Evolutionary conservation across 2,113 vertebrate genomes (phyloP).

Genomic region (Balaenoptera acutorostrata): DNA sequence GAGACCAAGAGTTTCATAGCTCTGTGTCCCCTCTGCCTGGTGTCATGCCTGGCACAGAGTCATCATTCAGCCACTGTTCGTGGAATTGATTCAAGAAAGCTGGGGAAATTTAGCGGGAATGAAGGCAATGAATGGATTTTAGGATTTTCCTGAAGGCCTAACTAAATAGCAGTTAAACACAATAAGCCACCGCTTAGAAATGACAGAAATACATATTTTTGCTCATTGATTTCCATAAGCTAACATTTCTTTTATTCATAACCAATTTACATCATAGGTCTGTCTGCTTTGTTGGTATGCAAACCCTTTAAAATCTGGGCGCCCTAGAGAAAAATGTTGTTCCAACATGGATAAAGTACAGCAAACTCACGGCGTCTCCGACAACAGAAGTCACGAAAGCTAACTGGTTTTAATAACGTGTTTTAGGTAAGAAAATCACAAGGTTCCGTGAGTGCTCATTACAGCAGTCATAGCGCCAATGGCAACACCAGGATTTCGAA

Average conservation of each 20-base stretch:
- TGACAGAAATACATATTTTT: not conserved
- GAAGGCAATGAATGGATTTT: not conserved
- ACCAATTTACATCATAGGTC: not conserved
- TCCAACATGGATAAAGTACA: not conserved
- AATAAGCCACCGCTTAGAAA: slow-evolving; percentile 13
- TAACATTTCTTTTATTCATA: not conserved
- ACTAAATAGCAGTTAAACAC: not conserved
- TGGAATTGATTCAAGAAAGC: not conserved
- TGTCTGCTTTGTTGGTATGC: not conserved
- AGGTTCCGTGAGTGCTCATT: not conserved
- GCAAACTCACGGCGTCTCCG: not conserved
- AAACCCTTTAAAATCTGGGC: not conserved
- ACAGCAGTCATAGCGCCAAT: not conserved
- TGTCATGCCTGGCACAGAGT: not conserved
- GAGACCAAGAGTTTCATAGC: not conserved
- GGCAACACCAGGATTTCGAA: not conserved
- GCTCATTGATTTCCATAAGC: slow-evolving; percentile 4
- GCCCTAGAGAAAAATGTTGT: not conserved
- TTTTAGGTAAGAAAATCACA: not conserved
- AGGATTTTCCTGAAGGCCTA: not conserved
- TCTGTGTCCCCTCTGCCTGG: not conserved
- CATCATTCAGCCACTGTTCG: not conserved
- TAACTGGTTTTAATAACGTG: not conserved
- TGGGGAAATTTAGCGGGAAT: not conserved
- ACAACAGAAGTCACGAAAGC: not conserved